These are phyloP conservation scores for Nomada ferruginata DNA, from an alignment of 2,888 invertebrate species.

Conservation along the genomic window DNA sequence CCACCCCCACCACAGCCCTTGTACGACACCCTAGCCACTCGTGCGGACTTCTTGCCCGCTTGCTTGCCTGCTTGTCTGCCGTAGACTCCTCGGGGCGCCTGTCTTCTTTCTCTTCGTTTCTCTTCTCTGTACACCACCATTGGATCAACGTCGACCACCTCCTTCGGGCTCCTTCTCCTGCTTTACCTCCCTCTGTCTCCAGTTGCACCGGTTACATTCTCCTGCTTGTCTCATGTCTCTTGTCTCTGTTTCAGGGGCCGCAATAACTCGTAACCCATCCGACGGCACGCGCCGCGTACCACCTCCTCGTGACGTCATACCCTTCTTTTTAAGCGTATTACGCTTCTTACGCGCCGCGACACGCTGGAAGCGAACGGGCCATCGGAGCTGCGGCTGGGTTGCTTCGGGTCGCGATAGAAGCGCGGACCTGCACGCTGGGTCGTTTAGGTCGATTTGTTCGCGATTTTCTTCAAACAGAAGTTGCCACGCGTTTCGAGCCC, in stretches of 20 bases:
- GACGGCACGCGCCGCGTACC: constrained; percentile 81
- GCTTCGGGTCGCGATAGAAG: constrained; percentile 19
- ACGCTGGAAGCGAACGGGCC: constrained; percentile 35
- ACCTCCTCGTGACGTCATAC: constrained; percentile 80
- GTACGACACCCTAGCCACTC: constrained; percentile 73
- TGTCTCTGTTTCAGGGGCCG: constrained; percentile 51
- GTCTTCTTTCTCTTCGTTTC: constrained; percentile 40
- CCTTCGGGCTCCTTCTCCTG: constrained; percentile 15
- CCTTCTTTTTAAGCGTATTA: constrained; percentile 72
- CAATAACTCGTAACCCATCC: constrained; percentile 69
- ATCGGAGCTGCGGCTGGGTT: constrained; percentile 11
- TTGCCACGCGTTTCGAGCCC: neutral
- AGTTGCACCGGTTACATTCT: constrained; percentile 53
- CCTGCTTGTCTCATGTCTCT: neutral
- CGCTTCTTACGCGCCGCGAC: constrained; percentile 68
- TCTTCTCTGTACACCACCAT: constrained; percentile 12
- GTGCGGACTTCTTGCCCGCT: constrained; percentile 68
- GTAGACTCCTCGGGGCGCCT: constrained; percentile 68
- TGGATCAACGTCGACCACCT: constrained; percentile 18
- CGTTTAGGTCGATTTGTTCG: neutral
- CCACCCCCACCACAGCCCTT: constrained; percentile 85
- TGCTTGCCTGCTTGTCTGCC: constrained; percentile 57
- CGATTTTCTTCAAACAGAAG: neutral
- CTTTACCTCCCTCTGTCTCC: constrained; percentile 23
- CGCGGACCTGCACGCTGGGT: neutral